A percentile compares a stretch with the other conserved stretches of the same genome.
phyloP scores from a whole-genome alignment of 2,113 vertebrate genomes.

The Neodontobutis hainanensis region DNA sequence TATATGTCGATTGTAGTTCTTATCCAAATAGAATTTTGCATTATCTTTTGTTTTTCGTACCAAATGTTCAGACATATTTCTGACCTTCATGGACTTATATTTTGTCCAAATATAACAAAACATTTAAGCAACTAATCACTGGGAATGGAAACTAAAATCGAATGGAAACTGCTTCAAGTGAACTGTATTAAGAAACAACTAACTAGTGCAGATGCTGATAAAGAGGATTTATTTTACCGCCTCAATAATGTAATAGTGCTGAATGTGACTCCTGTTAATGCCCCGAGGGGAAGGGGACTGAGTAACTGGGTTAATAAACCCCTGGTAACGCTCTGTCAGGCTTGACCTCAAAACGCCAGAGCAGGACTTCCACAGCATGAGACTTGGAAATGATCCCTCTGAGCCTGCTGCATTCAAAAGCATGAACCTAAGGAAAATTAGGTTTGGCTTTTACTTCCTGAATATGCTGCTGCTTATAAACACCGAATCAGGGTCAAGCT shows the following conservation, averaged over 20 bases:
- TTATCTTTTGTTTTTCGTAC: too few species aligned
- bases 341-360: constrained; percentile 45
- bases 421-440: constrained; percentile 16
- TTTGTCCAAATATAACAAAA: too few species aligned
- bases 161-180: too few species aligned
- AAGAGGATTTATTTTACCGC: not conserved
- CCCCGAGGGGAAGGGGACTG: not conserved
- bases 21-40: too few species aligned
- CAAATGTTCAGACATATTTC: too few species aligned
- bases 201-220: too few species aligned
- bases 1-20: too few species aligned
- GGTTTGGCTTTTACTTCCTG: not conserved
- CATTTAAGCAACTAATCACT: too few species aligned
- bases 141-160: too few species aligned
- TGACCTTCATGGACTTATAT: too few species aligned
- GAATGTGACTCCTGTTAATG: constrained; percentile 18
- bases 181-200: too few species aligned
- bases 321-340: constrained; percentile 16
- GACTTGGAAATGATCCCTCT: not conserved
- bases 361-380: not conserved
- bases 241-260: not conserved
- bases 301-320: constrained; percentile 24
- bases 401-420: constrained; percentile 10
- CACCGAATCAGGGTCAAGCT: not conserved
- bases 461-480: not conserved